These are phyloP conservation scores for Parthenolecanium corni DNA, from an alignment of 2,888 invertebrate genomes.

Conservation along the genomic window DNA sequence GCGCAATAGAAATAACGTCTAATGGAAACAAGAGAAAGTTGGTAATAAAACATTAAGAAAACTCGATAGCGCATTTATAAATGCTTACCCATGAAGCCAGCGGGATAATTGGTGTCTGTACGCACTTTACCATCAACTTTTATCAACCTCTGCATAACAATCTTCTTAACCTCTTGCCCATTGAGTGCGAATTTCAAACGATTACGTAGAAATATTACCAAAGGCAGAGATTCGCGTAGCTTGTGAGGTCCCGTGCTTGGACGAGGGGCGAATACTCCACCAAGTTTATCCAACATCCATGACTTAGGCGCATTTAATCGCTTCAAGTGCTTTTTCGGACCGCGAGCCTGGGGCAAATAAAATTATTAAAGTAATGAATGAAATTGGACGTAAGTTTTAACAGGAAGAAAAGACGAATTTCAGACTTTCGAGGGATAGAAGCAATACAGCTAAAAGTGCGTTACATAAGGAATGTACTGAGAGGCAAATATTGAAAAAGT, in stretches of 20 bases:
- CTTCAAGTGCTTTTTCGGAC: conserved; percentile 99
- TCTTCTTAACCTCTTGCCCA: conserved; percentile 91
- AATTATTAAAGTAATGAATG: no score
- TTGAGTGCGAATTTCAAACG: conserved; percentile 96
- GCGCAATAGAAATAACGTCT: conserved; percentile 98
- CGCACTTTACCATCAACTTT: conserved; percentile 97
- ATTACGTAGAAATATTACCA: conserved; percentile 93
- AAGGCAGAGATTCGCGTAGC: conserved; percentile 87
- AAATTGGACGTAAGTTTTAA: no score
- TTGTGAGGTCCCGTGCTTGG: conserved; percentile 98
- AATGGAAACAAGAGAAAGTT: not conserved
- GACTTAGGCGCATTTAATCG: conserved; percentile 97
- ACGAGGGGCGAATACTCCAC: conserved; percentile 94
- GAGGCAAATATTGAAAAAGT: no score
- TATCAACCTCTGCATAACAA: conserved; percentile 93
- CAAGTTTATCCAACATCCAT: conserved; percentile 99
- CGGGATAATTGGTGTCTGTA: conserved; percentile 93
- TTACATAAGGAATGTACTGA: no score
- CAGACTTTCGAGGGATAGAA: no score
- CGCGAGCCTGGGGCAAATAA: conserved; percentile 54
- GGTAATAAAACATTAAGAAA: not conserved
- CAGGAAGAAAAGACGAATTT: no score
- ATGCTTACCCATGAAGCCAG: conserved; percentile 94
- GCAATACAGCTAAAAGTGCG: no score
- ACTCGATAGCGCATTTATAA: not conserved